Percentiles rank a stretch among this genome's conserved stretches.
phyloP scores from a whole-genome alignment of 2,113 vertebrate species.

The Chionis minor region DNA sequence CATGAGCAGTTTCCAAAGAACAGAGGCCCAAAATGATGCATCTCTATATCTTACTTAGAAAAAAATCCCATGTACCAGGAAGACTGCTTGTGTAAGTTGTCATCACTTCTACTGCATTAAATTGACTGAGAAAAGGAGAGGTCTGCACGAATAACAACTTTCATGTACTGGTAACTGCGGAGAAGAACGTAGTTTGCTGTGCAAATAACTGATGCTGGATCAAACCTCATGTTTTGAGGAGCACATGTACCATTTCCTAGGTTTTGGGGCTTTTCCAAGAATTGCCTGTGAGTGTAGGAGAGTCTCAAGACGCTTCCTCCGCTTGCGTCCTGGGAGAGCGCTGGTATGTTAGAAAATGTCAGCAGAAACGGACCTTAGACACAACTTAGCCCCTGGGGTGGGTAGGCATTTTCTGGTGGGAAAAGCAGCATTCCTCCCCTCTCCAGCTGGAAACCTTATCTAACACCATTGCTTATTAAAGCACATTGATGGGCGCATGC shows the following conservation, averaged over 20 bases:
- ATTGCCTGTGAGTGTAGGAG: background rate
- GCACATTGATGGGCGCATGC: background rate
- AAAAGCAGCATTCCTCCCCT: background rate
- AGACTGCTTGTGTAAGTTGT: background rate
- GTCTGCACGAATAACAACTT: background rate
- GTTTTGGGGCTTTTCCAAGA: background rate
- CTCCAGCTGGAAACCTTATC: constrained; percentile 25
- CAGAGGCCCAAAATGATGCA: background rate
- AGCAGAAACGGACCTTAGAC: background rate
- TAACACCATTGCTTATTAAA: background rate
- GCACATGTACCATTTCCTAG: background rate
- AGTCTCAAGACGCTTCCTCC: background rate
- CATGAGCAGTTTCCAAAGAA: background rate
- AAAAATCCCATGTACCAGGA: background rate
- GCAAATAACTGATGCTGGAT: background rate
- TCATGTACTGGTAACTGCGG: background rate
- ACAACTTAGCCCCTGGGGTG: background rate
- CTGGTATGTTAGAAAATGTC: background rate
- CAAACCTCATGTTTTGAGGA: background rate
- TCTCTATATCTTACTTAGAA: background rate
- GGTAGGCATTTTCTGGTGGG: background rate
- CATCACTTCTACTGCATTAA: background rate
- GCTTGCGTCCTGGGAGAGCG: background rate
- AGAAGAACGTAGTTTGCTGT: background rate
- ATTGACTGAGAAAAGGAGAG: background rate